Evolutionary conservation across 2,797 vertebrate species (phyloP), one percentile per base, ranked within the genome.

Genomic region (Rhabdomys pumilio): DNA sequence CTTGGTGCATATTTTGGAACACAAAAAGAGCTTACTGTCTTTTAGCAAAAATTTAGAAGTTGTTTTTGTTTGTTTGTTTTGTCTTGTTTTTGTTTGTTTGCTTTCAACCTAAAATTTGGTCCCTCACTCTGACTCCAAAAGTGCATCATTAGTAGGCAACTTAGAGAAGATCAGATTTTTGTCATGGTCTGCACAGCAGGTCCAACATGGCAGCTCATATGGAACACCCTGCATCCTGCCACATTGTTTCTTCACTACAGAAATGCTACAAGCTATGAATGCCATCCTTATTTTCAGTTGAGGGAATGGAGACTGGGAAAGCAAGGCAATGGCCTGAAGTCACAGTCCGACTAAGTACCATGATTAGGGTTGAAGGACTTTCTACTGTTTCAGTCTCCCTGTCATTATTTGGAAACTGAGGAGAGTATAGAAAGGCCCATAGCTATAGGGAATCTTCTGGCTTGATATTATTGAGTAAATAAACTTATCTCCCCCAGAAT

Each of bases 131-230:
- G 87, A 83, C 31, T 44, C 72, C 26, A 34, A 67, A 67, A 79
- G 31, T 22, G 7, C 0, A 1, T 47, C 38, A 31, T 31, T n/a
- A 55, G 26, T 41, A 29, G 41, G 50, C 10, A 6, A 1, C 72
- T 9, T 53, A 81, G 2, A 0, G 29, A 41, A 77, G 31, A 31
- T 6, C 26, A 5, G 7, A 47, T 55, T 69, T 69, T 55, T 19
- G 12, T 41, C 7, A 0, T 3, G 34, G 20, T 81, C 72, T n/a
- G n/a, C 53, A 63, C 1, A 76, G 65, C 12, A 59, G 44, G 72
- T 19, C 38, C 63, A 72, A 73, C 0, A 5, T 19, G 87, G 90
- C 20, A 41, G 50, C 61, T 76, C 77, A 14, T 3, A 17, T 0
- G 20, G 44, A 81, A 73, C 47, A 47, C 8, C 0, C 24, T 72